Conservation (phyloP, 1,140 invertebrate species). For the Plodia interpunctella region DNA sequence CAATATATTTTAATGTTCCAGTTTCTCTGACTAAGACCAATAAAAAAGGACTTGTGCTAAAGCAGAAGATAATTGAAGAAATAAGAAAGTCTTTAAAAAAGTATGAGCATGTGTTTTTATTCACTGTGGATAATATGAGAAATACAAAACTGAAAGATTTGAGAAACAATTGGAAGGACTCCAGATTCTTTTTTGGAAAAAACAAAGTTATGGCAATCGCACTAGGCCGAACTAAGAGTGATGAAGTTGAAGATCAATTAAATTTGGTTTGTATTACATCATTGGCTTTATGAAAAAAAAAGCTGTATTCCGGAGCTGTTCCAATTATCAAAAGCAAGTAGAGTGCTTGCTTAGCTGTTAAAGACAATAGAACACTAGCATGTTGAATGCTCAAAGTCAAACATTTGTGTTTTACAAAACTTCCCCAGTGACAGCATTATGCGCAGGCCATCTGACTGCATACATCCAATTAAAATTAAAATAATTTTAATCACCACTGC, state of each 20-base stretch:
- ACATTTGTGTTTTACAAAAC: too few species aligned
- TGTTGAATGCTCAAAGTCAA: too few species aligned
- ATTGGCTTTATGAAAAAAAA: too few species aligned
- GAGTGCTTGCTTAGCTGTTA: too few species aligned
- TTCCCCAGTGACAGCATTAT: too few species aligned
- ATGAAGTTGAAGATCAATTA: slow-evolving; percentile 90
- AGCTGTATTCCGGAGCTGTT: too few species aligned
- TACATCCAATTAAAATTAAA: too few species aligned
- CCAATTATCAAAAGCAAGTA: too few species aligned
- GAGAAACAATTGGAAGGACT: slow-evolving; percentile 91
- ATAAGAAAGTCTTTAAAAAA: slow-evolving; percentile 88
- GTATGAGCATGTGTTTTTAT: slow-evolving; percentile 92
- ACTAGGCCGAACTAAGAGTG: slow-evolving; percentile 89
- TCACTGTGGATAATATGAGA: slow-evolving; percentile 95
- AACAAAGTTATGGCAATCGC: slow-evolving; percentile 97
- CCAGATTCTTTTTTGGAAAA: slow-evolving; percentile 98
- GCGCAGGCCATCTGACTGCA: too few species aligned
- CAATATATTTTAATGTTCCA: slow-evolving; percentile 76
- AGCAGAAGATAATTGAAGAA: slow-evolving; percentile 94
- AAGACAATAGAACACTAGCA: too few species aligned
- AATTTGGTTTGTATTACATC: slow-evolving; percentile 80
- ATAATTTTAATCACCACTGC: too few species aligned
- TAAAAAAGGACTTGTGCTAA: slow-evolving; percentile 92
- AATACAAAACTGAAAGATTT: slow-evolving; percentile 94
- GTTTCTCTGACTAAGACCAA: slow-evolving; percentile 97